A percentile compares a stretch with the other conserved stretches of the same genome.
phyloP scores from a whole-genome alignment of 2,888 invertebrate genomes.

The Nymphalis polychloros region DNA sequence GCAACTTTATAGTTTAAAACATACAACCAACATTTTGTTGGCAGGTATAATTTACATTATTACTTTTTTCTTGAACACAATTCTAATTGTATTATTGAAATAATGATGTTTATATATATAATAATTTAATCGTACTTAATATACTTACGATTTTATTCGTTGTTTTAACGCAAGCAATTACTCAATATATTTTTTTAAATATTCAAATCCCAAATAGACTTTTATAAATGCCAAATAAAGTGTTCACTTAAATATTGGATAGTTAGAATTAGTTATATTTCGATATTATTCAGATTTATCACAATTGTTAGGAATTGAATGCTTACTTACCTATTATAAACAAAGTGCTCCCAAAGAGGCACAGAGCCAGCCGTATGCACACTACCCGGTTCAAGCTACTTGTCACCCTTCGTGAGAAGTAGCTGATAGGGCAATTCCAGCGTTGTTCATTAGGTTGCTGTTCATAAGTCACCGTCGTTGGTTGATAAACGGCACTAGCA shows the following conservation, averaged over 20 bases:
- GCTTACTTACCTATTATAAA: constrained; percentile 68
- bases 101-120: too few species aligned
- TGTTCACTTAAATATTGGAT: neutral
- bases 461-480: constrained; percentile 89
- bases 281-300: neutral
- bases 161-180: too few species aligned
- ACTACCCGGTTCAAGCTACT: constrained; percentile 72
- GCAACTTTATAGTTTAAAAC: too few species aligned
- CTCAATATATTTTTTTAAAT: neutral
- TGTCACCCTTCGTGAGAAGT: constrained; percentile 77
- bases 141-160: too few species aligned
- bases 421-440: constrained; percentile 81
- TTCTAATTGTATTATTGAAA: too few species aligned
- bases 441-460: constrained; percentile 81
- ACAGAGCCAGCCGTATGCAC: constrained; percentile 69
- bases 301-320: neutral
- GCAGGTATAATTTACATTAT: too few species aligned
- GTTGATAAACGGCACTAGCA: constrained; percentile 88
- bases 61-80: too few species aligned
- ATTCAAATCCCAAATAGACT: neutral
- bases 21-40: too few species aligned
- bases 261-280: neutral
- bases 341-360: constrained; percentile 69
- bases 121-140: too few species aligned
- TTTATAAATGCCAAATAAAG: neutral